These are phyloP conservation scores for Pachypeltis micranthus DNA, from an alignment of 1,140 invertebrate species.

Conservation along the genomic window DNA sequence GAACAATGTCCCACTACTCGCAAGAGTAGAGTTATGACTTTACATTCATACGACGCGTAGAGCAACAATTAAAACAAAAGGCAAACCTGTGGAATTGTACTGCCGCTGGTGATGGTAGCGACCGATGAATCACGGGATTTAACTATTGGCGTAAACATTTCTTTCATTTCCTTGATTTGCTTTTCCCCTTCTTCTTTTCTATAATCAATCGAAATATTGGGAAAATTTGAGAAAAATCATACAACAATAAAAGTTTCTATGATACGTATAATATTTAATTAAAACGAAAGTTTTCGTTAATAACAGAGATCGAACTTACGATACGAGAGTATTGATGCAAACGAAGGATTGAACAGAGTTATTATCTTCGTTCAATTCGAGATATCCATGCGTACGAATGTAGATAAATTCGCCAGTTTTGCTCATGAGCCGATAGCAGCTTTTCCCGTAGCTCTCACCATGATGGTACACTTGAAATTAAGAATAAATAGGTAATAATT, in stretches of 20 bases:
- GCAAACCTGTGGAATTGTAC: too few species aligned
- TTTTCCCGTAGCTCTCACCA: slow-evolving; percentile 56
- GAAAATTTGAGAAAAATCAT: too few species aligned
- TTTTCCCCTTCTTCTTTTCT: slow-evolving; percentile 54
- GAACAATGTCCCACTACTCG: too few species aligned
- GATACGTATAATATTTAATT: too few species aligned
- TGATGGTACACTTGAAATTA: slow-evolving; percentile 62
- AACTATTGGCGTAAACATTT: slow-evolving; percentile 49
- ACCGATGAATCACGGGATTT: slow-evolving; percentile 38
- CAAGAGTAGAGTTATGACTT: too few species aligned
- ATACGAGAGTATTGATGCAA: slow-evolving; percentile 68
- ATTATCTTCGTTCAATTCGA: slow-evolving; percentile 58
- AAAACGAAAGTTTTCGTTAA: too few species aligned
- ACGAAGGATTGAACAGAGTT: slow-evolving; percentile 66
- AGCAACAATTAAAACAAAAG: too few species aligned
- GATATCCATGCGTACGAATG: slow-evolving; percentile 59
- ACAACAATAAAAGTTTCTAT: too few species aligned
- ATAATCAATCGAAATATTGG: too few species aligned
- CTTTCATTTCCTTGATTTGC: slow-evolving; percentile 57
- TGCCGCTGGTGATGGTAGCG: slow-evolving; percentile 38
- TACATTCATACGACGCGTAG: too few species aligned
- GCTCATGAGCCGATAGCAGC: slow-evolving; percentile 66
- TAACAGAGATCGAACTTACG: too few species aligned
- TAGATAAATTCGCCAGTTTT: slow-evolving; percentile 70
- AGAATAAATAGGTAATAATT: slow-evolving; percentile 6